Evolutionary conservation across 1,140 invertebrate species (phyloP), one percentile per base, ranked within the genome.

Genomic region (Melipona quadrifasciata): DNA sequence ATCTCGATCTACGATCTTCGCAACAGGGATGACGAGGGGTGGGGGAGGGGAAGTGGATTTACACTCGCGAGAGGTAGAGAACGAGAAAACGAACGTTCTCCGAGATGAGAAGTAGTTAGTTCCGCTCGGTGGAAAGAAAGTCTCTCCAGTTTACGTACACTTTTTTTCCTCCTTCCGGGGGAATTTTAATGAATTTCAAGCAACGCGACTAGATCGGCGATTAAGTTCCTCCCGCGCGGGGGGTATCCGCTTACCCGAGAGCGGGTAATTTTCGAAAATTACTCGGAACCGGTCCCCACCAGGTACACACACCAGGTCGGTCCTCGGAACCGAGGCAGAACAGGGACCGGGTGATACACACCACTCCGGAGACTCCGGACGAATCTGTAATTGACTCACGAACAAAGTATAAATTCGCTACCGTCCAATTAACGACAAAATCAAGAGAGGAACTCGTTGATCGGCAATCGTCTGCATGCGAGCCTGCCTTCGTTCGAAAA

Each of bases 401-500:
- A 83, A 83, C 75, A 83, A 83, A 83, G 75, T 83, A 83, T 78
- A 83, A 83, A 79, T 75, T 58, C 75, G 39, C n/a, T 70, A n/a
- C 55, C 82, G 8, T 79, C 82, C 82, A 83, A 83, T 83, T 79
- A 83, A 84, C 77, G 57, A 72, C 21, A 57, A 47, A 55, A 80
- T 79, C 76, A 17, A 72, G 82, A 72, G 82, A 79, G 58, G 64
- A 55, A 79, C 55, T 80, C 68, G 75, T 73, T 73, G 82, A 80
- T 61, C 77, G 82, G 77, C 82, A 67, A 84, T 84, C 77, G 82
- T 80, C 77, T 51, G 82, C 82, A 73, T 84, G 82, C 82, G 77
- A 84, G 65, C 27, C 19, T 47, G 39, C 39, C 39, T 47, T 47
- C 55, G 34, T 57, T 21, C 39, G 47, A 1, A 88, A 61, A 71